These are phyloP conservation scores for Phylloscopus whistleri DNA, from an alignment of 2,113 vertebrate species.

Conservation along the genomic window DNA sequence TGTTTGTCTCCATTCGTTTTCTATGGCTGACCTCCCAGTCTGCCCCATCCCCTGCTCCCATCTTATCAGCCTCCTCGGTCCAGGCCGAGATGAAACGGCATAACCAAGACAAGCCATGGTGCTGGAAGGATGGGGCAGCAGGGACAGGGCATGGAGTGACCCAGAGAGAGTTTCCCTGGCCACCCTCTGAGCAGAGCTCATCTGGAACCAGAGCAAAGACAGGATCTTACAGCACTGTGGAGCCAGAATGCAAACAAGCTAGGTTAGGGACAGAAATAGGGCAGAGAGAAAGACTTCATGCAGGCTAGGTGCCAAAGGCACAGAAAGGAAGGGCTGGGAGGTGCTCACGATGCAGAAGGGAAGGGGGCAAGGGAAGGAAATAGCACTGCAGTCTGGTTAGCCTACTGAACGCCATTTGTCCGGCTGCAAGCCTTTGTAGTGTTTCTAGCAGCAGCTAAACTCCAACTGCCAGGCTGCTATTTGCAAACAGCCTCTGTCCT, in stretches of 20 bases:
- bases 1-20: background rate
- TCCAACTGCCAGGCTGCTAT: background rate
- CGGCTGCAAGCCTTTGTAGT: background rate
- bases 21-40: background rate
- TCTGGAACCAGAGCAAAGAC: background rate
- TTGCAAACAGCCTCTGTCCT: slow-evolving; percentile 24
- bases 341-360: background rate
- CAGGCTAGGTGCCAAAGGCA: background rate
- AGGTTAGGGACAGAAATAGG: slow-evolving; percentile 45
- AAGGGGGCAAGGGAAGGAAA: background rate
- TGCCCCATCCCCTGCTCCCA: background rate
- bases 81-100: background rate
- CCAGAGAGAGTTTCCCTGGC: background rate
- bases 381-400: background rate
- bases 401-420: background rate
- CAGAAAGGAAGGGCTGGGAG: background rate
- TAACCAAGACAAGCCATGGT: background rate
- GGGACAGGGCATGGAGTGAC: background rate
- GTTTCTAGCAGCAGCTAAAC: background rate
- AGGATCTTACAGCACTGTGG: background rate
- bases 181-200: background rate
- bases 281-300: slow-evolving; percentile 10
- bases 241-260: slow-evolving; percentile 46
- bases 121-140: background rate
- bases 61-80: background rate